Base-by-base conservation (phyloP, 2,888 invertebrate genomes). In the Tinea semifulvella region DNA sequence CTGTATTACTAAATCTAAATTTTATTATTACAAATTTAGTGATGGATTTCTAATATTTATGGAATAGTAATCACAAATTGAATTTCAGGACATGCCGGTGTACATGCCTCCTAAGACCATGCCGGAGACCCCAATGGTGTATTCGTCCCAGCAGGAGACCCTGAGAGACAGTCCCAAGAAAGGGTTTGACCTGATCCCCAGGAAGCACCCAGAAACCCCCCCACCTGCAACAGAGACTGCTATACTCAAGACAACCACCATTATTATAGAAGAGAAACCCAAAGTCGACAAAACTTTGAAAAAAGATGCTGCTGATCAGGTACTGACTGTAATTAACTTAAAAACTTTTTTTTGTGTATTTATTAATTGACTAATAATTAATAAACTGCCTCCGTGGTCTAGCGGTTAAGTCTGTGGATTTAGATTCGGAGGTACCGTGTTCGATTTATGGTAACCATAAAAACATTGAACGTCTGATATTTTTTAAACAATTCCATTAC, bases 101-200 rank as follows among this genome's bases (percentile, higher is more conserved):
- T 74, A 71, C 56, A 52, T 63, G 46, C 61, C 65, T 2, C 54
- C 61, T 20, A 68, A 68, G 54, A 68, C 74, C 48, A 74, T 73
- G 75, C 74, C 75, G 3, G 75, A 75, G 55, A 55, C 72, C 48
- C 65, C 68, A 40, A 56, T 62, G 49, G 55, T 59, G 49, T 71
- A 70, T 56, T 56, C 66, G 20, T 57, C 62, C 45, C 65, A 61
- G 55, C 68, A 61, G 52, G 65, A 63, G 51, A 63, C 69, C 42
- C 60, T 73, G 26, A 64, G 70, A 11, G 77, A 76, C 58, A 60
- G 65, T 48, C 70, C 71, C 50, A 77, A 76, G 60, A 77, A 77
- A 53, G 54, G 52, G 8, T 63, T 65, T 53, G 66, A 63, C 48
- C 50, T 63, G 49, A 48, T 47, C 49, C 43, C 5, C 40, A 64